phyloP scores from a whole-genome alignment of 92 coral and sea anemone species.

The Paragorgia papillata region DNA sequence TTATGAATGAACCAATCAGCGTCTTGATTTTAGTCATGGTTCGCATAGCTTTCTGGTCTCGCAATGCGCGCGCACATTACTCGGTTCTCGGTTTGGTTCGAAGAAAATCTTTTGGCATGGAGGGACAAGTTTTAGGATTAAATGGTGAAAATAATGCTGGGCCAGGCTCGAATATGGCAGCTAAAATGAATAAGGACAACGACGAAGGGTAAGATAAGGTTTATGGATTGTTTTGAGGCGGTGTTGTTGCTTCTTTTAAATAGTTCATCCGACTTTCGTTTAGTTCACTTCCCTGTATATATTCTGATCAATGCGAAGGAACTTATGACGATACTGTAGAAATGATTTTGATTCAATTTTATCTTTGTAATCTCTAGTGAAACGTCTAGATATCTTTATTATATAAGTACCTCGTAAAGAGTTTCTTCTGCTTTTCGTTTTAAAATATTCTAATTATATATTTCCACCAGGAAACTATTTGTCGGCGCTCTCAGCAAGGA shows the following conservation, averaged over 20 bases:
- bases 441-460: no score
- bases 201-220: constrained; percentile 86
- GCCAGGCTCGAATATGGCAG: constrained; percentile 64
- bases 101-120: constrained; percentile 69
- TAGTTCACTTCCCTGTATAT: no score
- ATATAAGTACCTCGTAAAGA: not conserved
- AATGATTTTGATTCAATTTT: not conserved
- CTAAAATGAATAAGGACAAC: constrained; percentile 91
- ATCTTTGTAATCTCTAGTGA: no score
- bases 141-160: constrained; percentile 58
- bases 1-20: not conserved
- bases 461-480: constrained; percentile 89
- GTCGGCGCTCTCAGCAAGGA: constrained; percentile 99
- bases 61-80: constrained; percentile 33
- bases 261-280: not conserved
- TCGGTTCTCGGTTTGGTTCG: not conserved
- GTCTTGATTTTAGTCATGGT: not conserved
- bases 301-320: no score
- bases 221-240: not conserved
- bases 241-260: not conserved
- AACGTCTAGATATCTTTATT: no score
- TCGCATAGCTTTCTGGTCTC: constrained; percentile 27
- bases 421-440: not conserved
- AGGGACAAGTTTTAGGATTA: constrained; percentile 68
- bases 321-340: not conserved